Percentiles rank a stretch among this genome's conserved stretches.
phyloP scores from a whole-genome alignment of 2,888 invertebrate genomes.

The Arrhopalites spinosus region DNA sequence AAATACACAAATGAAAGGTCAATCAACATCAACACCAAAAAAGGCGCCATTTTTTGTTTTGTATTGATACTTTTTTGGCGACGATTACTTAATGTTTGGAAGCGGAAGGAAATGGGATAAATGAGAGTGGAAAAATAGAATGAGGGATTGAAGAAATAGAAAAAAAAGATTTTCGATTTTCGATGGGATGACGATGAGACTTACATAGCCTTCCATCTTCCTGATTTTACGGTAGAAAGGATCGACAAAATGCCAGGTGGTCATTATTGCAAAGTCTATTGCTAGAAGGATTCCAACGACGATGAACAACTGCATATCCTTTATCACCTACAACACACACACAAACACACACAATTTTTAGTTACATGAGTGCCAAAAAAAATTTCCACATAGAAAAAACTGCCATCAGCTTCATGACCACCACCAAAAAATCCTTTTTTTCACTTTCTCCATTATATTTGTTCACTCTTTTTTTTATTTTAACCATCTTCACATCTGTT shows the following conservation, averaged over 20 bases:
- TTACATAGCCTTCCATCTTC: slow-evolving; percentile 85
- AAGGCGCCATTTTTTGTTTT: neutral
- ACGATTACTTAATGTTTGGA: neutral
- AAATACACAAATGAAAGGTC: no score
- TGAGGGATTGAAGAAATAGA: neutral
- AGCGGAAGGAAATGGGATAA: neutral
- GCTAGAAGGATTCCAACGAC: slow-evolving; percentile 89
- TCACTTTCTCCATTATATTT: neutral
- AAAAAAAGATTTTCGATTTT: no score
- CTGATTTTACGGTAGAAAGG: slow-evolving; percentile 92
- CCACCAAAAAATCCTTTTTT: slow-evolving; percentile 11
- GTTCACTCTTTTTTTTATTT: neutral
- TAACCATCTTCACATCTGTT: neutral
- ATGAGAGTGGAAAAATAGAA: neutral
- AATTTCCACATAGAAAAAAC: neutral
- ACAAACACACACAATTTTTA: neutral
- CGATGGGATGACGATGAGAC: slow-evolving; percentile 57
- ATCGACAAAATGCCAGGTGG: slow-evolving; percentile 95
- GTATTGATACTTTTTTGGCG: neutral
- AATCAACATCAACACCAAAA: neutral
- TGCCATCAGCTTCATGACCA: neutral
- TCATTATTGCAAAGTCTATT: slow-evolving; percentile 92
- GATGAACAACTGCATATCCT: slow-evolving; percentile 97
- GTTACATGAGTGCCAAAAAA: neutral
- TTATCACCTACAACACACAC: slow-evolving; percentile 75